phyloP scores from a whole-genome alignment of 2,888 invertebrate species.

The Ochropleura plecta region DNA sequence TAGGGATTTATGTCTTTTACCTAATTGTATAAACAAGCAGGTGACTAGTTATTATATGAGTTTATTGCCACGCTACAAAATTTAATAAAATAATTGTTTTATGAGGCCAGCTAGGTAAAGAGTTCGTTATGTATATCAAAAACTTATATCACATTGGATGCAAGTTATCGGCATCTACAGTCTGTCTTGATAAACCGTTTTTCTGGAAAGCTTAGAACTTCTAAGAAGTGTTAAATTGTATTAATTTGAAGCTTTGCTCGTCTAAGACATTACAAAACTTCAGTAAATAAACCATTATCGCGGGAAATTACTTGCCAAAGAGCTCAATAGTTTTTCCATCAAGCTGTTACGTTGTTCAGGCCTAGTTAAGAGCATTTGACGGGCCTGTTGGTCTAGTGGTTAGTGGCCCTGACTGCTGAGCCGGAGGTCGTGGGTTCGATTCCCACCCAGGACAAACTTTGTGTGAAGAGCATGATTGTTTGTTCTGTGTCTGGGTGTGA shows the following conservation, averaged over 20 bases:
- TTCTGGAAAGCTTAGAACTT: neutral
- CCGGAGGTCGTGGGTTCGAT: no score
- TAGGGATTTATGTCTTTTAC: constrained; percentile 35
- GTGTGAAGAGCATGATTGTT: no score
- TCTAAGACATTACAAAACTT: neutral
- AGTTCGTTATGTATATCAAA: neutral
- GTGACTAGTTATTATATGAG: constrained; percentile 23
- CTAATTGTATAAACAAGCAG: constrained; percentile 54
- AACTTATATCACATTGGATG: neutral
- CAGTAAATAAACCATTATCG: neutral
- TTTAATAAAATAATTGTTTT: constrained; percentile 40
- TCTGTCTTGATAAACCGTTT: neutral
- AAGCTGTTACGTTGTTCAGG: neutral
- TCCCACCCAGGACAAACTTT: no score
- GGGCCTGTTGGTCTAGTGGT: no score
- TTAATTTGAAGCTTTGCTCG: neutral
- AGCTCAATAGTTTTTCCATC: neutral
- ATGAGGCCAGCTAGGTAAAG: constrained; percentile 3
- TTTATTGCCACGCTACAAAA: constrained; percentile 16
- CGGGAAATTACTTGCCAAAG: neutral
- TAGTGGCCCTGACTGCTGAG: no score
- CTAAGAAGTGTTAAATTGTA: neutral
- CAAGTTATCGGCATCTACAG: neutral
- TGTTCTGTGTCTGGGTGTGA: no score
- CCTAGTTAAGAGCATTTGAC: constrained; percentile 20